Percentiles rank a stretch among this genome's conserved stretches.
Conservation (phyloP, 2,113 vertebrate species). For the Eidolon helvum region DNA sequence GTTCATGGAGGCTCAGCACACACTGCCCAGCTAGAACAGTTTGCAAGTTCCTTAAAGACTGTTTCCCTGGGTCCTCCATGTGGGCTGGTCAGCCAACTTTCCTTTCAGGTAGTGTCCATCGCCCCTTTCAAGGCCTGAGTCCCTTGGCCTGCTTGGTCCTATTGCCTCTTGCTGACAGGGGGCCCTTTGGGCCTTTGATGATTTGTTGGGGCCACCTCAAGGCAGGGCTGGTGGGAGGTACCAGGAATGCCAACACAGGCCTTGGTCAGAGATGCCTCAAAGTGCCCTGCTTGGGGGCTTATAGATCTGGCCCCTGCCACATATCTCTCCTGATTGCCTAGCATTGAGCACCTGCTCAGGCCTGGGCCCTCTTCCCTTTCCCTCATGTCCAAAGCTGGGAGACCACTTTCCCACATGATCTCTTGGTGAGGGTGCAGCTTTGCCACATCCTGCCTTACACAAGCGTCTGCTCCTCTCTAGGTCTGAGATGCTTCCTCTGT, state of each 20-base stretch:
- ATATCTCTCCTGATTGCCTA: background rate
- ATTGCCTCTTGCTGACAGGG: background rate
- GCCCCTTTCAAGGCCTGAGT: background rate
- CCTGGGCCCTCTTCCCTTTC: background rate
- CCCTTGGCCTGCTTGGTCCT: background rate
- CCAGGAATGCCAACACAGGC: background rate
- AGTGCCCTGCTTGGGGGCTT: background rate
- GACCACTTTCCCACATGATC: background rate
- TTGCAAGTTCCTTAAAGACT: background rate
- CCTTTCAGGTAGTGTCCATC: background rate
- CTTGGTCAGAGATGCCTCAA: background rate
- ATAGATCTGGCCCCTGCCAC: too few relatives aligned
- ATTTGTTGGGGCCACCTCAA: background rate
- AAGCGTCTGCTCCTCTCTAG: background rate
- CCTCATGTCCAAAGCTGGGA: background rate
- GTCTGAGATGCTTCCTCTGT: background rate
- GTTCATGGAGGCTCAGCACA: background rate
- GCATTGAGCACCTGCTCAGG: accelerated
- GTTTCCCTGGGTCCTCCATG: background rate
- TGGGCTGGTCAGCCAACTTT: background rate
- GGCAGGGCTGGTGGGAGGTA: background rate
- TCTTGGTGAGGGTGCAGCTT: background rate
- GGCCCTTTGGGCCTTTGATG: background rate
- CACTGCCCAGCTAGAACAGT: background rate
- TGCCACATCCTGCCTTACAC: background rate